Evolutionary conservation across 1,140 invertebrate species (phyloP), one percentile per base, ranked within the genome.

Genomic region (Babylonia areolata): DNA sequence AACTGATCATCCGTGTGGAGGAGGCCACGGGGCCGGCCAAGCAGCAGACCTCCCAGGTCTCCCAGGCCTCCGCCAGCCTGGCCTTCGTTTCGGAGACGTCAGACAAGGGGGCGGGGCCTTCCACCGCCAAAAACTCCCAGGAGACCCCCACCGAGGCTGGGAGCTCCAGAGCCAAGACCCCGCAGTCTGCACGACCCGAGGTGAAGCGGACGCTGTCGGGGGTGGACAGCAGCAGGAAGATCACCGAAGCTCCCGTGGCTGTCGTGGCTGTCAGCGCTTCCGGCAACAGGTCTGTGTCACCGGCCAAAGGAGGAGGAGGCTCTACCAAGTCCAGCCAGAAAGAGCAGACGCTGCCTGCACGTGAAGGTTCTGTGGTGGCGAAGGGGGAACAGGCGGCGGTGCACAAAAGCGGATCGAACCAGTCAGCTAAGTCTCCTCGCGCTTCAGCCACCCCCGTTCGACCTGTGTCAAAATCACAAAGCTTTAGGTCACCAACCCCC

Each of bases 1-100:
- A 84, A 17, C 39, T 73, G 20, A n/a, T 84, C 39, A 73, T 73
- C 81, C 69, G 37, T 11, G 39, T 84, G 69, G 64, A 83, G 39
- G 37, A 42, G 58, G 64, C 81, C 15, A 31, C 51, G 40, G 79
- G 51, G 23, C 46, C 54, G 20, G 64, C 20, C 35, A 82, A 82
- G 81, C 3, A 31, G 3, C n/a, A 5, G 20, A 11, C 39, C 31
- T 23, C 15, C 6, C 20, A 17, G 69, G 20, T 37, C 31, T 6
- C 20, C 58, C 58, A 3, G 6, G 58, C 11, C 15, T 17, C 81
- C 2, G 64, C 20, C 69, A 15, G 37, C 33, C 37, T 73, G 17
- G 40, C 69, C 37, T n/a, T 84, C 20, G 33, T 40, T 11, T 46
- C 37, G 11, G 81, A 42, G 42, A n/a, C 17, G 9, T 80, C 78